phyloP scores from a whole-genome alignment of 2,113 vertebrate species.

The Neoarius graeffei region DNA sequence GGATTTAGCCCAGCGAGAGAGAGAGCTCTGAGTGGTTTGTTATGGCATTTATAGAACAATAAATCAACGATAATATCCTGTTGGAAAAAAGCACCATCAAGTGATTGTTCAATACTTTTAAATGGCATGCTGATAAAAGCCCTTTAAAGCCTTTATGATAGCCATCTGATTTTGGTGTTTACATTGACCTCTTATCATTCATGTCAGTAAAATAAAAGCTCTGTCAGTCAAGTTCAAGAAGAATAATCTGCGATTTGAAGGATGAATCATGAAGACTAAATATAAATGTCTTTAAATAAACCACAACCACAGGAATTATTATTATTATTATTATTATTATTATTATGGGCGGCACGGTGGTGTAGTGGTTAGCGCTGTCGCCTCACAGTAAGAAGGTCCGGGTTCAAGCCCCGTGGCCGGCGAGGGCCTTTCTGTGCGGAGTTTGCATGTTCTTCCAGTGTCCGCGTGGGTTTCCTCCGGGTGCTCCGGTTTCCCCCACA shows the following conservation, averaged over 20 bases:
- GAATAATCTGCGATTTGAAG: not conserved
- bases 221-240: not conserved
- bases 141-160: not conserved
- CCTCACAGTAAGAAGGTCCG: too few species aligned
- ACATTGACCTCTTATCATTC: conserved; percentile 6
- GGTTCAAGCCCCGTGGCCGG: too few species aligned
- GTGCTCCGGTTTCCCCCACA: too few species aligned
- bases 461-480: too few species aligned
- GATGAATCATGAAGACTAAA: too few species aligned
- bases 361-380: too few species aligned
- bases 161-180: not conserved
- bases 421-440: too few species aligned
- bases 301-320: not conserved
- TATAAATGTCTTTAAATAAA: not conserved
- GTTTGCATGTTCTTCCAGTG: too few species aligned
- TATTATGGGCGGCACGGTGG: too few species aligned
- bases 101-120: not conserved
- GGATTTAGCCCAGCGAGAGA: not conserved
- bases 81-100: not conserved
- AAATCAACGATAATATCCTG: not conserved
- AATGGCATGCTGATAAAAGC: not conserved
- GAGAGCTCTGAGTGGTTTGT: not conserved
- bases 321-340: too few species aligned
- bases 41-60: not conserved
- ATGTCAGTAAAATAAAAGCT: not conserved